phyloP scores from a whole-genome alignment of 2,113 vertebrate species.

The Phaethon lepturus region DNA sequence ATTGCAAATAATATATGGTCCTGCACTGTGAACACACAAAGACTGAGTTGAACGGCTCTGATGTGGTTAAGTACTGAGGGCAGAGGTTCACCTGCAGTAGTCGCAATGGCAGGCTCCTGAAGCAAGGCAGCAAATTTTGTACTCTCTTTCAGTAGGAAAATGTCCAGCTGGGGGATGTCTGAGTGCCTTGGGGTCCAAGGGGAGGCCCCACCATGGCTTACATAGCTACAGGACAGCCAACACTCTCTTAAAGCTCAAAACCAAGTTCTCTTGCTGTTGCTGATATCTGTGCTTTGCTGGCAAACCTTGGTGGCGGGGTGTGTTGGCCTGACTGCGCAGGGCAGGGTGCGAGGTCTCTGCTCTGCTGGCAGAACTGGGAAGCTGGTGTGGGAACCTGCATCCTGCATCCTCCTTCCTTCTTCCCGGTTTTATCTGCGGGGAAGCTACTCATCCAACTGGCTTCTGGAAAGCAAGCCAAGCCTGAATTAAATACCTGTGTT shows the following conservation, averaged over 20 bases:
- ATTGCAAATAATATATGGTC: neutral
- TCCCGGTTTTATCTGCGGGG: neutral
- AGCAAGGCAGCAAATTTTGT: neutral
- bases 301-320: neutral
- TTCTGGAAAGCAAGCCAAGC: neutral
- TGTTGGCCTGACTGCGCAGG: neutral
- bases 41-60: neutral
- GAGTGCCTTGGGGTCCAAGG: neutral
- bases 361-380: neutral
- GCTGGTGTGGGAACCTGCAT: neutral
- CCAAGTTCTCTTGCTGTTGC: neutral
- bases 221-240: fast-evolving
- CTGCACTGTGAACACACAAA: neutral
- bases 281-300: neutral
- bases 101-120: neutral
- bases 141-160: neutral
- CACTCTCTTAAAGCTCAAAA: fast-evolving
- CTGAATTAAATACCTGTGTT: neutral
- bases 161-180: neutral
- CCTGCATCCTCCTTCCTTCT: fast-evolving
- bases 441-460: neutral
- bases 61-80: neutral
- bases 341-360: fast-evolving
- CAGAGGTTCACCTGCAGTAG: neutral
- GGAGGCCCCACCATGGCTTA: neutral